Conservation (phyloP, 2,888 invertebrate species). For the Cepaea hortensis region DNA sequence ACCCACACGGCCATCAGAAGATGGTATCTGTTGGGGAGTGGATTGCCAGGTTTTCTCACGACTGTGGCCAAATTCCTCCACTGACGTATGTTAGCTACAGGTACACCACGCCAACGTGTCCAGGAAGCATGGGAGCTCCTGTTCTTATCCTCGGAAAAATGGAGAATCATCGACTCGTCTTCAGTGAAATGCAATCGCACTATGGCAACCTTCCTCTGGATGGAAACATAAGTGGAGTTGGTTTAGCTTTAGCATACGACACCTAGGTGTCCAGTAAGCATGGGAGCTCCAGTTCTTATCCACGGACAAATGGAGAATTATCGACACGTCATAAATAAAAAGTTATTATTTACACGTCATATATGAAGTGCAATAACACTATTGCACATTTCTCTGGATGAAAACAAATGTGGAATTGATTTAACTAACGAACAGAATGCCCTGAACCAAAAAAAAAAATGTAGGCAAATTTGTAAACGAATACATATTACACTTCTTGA, state of each 20-base stretch:
- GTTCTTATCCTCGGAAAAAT: not conserved
- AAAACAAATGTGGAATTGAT: not conserved
- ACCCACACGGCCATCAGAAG: not conserved
- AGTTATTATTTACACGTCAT: not conserved
- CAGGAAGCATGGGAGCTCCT: not conserved
- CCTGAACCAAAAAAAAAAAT: too few relatives aligned
- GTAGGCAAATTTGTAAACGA: too few relatives aligned
- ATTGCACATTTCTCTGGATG: not conserved
- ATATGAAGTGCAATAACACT: not conserved
- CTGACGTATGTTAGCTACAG: not conserved
- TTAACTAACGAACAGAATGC: not conserved
- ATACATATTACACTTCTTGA: too few relatives aligned
- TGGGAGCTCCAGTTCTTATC: not conserved
- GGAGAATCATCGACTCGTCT: not conserved
- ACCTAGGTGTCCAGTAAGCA: not conserved
- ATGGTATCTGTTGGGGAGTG: slow-evolving; percentile 3
- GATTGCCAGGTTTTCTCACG: not conserved
- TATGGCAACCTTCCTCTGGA: not conserved
- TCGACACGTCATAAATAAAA: not conserved
- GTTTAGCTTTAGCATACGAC: not conserved
- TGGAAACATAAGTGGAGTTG: not conserved
- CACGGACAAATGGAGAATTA: not conserved
- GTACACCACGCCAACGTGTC: not conserved
- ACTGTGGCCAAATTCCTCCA: not conserved
- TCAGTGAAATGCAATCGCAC: not conserved